Conservation (phyloP, 2,113 vertebrate species). For the Benitochromis conjunctus region DNA sequence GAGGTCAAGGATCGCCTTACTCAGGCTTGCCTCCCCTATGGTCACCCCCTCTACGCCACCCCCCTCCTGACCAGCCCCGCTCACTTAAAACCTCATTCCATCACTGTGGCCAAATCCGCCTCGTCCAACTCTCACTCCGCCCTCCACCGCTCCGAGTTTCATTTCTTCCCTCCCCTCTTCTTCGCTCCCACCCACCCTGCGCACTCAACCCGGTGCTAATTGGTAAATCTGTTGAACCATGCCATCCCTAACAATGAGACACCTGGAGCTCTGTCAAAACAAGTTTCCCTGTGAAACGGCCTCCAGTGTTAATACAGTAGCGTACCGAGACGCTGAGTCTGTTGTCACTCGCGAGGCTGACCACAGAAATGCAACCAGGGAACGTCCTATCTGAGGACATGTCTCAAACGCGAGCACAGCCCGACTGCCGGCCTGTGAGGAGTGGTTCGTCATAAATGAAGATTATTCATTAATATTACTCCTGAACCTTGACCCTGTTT, state of each 20-base stretch:
- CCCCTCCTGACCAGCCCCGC: constrained; percentile 10
- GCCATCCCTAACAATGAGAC: constrained; percentile 79
- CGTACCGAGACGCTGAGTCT: constrained; percentile 11
- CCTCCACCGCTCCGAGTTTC: neutral
- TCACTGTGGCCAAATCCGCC: constrained; percentile 51
- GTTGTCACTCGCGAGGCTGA: constrained; percentile 12
- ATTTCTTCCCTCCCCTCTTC: constrained; percentile 18
- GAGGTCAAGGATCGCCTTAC: neutral
- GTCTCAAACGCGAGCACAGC: neutral
- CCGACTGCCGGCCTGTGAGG: neutral
- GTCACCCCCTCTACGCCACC: neutral
- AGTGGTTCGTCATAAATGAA: constrained; percentile 1
- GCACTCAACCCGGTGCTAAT: constrained; percentile 77
- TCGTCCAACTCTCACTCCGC: neutral
- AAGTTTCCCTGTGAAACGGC: constrained; percentile 77
- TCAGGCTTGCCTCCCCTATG: constrained; percentile 30
- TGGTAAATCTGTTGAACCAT: constrained; percentile 82
- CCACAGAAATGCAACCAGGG: neutral
- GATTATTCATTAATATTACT: constrained; percentile 14
- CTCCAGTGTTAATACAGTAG: constrained; percentile 65
- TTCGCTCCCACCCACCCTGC: constrained; percentile 40
- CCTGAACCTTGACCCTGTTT: constrained; percentile 10
- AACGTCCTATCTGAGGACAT: neutral
- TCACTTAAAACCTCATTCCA: constrained; percentile 64
- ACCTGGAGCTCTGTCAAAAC: constrained; percentile 86